Evolutionary conservation across 2,797 vertebrate genomes (phyloP), one percentile per base, ranked within the genome.

Genomic region (Diglossa cyanea): DNA sequence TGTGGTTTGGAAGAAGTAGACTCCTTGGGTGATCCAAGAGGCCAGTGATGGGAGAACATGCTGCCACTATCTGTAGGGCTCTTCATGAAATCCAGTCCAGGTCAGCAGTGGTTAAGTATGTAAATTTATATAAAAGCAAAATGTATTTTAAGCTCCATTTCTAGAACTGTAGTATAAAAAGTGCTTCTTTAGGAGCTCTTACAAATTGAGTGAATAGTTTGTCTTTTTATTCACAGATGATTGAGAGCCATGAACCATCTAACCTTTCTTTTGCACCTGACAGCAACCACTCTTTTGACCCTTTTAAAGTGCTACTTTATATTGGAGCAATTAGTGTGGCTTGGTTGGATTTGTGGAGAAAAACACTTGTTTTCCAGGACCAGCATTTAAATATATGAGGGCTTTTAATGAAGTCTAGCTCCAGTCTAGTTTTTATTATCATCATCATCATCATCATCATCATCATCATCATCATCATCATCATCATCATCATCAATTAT

Each of bases 201-300:
- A 28, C 4, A 47, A 88, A 75, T 70, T 2, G 7, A 76, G 4
- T 57, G 47, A 60, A 58, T 39, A 28, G 3, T 57, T 40, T 88
- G 4, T 26, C 26, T 17, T 87, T 76, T 60, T 73, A 42, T 57
- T 54, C 20, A 35, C 2, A 12, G 11, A 23, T n/a, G 30, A 66
- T 0, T 72, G n/a, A 66, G 30, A 47, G 15, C 50, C 35, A 25
- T n/a, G 39, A 73, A 21, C 17, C 39, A 42, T 17, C 17, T 70
- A 70, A 61, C 15, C n/a, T 68, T 87, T 82, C 42, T 44, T 54
- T 16, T 42, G 31, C 2, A 0, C 15, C 28, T 0, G 0, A 13
- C 18, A 74, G 17, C 25, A 86, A 48, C 20, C 0, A 2, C 5
- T 62, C 9, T 47, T 88, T 44, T 61, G 17, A 74, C 26, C 20